Evolutionary conservation across 2,113 vertebrate species (phyloP), one percentile per base, ranked within the genome.

Genomic region (Larimichthys crocea): DNA sequence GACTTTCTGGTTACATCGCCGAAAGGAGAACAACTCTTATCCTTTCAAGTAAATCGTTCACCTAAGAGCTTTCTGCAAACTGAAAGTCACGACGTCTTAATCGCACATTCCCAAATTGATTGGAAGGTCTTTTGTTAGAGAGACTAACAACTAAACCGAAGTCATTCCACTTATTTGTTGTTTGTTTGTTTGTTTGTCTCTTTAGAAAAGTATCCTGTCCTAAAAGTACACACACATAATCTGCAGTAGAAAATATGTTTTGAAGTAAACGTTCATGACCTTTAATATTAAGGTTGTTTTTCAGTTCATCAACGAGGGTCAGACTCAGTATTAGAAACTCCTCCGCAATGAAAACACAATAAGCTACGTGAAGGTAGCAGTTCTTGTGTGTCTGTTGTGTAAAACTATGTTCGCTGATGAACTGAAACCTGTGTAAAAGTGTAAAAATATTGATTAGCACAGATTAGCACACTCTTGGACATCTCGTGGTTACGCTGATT

Each of bases 1-100:
- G 65, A 72, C 75, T 85, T 63, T 65, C 46, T 55, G 57, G 12
- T 75, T 29, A 63, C 40, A 5, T 60, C 1, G 10, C 12, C 24
- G 40, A 9, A 9, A 9, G 40, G 31, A 29, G n/a, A 77, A 50
- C 52, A 59, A 48, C 31, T 56, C 22, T 46, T 53, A 65, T 48
- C 3, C 63, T 40, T 35, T 17, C 5, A 74, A 16, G 62, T 52
- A 20, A 50, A 74, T 64, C 49, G 35, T 44, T 35, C 74, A 69
- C 16, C 69, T 20, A 63, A 35, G 42, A 63, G 53, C 61, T 49
- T 73, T 67, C 76, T 2, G 14, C 35, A 20, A 20, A 24, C 10
- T 73, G 60, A 11, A 44, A 72, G 50, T 73, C 24, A 0, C 8
- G 3, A n/a, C 52, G 22, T 9, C 17, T 42, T 26, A 59, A 19